phyloP scores from a whole-genome alignment of 2,113 vertebrate genomes.

The Neodon shergylaensis region DNA sequence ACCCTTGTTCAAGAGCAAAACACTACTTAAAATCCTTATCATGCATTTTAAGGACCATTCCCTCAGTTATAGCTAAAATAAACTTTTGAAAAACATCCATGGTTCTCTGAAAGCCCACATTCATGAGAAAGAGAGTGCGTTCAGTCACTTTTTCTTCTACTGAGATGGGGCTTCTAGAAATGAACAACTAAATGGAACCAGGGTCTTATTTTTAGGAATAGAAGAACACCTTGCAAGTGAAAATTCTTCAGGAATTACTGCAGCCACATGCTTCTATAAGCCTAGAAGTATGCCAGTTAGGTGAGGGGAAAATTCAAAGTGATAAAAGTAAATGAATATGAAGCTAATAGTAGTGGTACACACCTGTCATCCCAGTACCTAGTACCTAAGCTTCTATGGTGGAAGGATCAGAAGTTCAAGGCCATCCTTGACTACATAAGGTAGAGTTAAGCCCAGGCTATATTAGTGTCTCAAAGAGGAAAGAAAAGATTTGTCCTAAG shows the following conservation, averaged over 20 bases:
- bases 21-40: constrained; percentile 22
- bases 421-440: neutral
- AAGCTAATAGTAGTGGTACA: neutral
- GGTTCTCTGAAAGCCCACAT: constrained; percentile 6
- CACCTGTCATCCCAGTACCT: neutral
- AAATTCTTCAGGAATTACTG: neutral
- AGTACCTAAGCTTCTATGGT: neutral
- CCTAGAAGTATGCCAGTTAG: neutral
- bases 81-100: constrained; percentile 29
- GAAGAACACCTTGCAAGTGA: neutral
- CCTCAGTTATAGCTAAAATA: constrained; percentile 20
- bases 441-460: too few species aligned
- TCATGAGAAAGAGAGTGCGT: neutral
- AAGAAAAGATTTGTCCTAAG: neutral
- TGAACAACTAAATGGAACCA: neutral
- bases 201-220: constrained; percentile 9
- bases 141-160: neutral
- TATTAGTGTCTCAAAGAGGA: neutral
- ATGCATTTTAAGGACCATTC: constrained; percentile 44
- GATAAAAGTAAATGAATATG: neutral
- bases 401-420: neutral
- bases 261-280: neutral
- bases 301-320: neutral
- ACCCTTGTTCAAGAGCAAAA: constrained; percentile 55
- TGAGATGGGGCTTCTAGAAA: neutral